Evolutionary conservation across 2,797 vertebrate species (phyloP).

Genomic region (Syngnathus rostellatus): DNA sequence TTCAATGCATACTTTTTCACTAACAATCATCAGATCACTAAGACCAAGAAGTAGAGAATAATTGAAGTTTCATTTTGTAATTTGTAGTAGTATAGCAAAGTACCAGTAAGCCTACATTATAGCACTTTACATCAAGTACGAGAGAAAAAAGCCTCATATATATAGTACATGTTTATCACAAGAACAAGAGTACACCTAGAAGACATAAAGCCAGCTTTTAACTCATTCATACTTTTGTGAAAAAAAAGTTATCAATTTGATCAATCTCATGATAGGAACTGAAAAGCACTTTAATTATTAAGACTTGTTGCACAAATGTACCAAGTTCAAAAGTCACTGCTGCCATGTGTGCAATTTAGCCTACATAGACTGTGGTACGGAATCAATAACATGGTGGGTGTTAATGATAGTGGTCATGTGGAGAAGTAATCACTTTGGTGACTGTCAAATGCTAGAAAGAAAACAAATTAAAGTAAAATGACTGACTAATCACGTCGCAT

Average conservation of each 20-base stretch:
- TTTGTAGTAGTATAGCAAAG: conserved; percentile 15
- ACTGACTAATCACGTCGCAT: background rate
- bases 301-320: conserved; percentile 48
- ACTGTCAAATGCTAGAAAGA: conserved; percentile 37
- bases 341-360: background rate
- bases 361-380: background rate
- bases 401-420: conserved; percentile 10
- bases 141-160: conserved; percentile 12
- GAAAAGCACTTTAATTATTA: conserved; percentile 63
- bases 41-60: conserved; percentile 12
- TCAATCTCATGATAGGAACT: conserved; percentile 47
- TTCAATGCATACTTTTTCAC: conserved; percentile 13
- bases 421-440: conserved; percentile 32
- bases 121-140: conserved; percentile 29
- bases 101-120: conserved; percentile 9
- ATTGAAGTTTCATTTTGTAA: conserved; percentile 26
- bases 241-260: conserved; percentile 6
- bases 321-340: background rate
- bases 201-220: background rate
- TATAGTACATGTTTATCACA: background rate
- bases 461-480: conserved; percentile 35
- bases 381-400: background rate
- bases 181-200: background rate
- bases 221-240: background rate
- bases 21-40: conserved; percentile 11